A percentile compares a stretch with the other conserved stretches of the same genome.
phyloP scores from a whole-genome alignment of 2,797 vertebrate species.

The Muscicapa comitata region DNA sequence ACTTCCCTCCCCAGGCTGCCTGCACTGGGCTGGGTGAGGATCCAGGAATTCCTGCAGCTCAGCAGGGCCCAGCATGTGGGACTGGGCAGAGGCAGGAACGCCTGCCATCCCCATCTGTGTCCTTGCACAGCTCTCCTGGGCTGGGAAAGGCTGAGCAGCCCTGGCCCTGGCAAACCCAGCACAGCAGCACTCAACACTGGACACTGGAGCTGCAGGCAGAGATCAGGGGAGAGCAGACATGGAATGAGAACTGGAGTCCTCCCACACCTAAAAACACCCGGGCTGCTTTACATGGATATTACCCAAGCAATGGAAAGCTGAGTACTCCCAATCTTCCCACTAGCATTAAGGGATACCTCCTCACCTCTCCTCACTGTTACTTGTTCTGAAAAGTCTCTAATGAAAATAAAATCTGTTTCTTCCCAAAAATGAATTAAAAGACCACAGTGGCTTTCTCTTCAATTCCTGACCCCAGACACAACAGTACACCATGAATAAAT shows the following conservation, averaged over 20 bases:
- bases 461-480: not conserved
- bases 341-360: not conserved
- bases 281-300: not conserved
- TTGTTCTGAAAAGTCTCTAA: not conserved
- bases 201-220: rapidly evolving
- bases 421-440: rapidly evolving
- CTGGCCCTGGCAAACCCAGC: rapidly evolving
- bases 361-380: not conserved
- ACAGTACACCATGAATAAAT: not conserved
- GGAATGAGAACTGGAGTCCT: rapidly evolving
- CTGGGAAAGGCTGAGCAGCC: rapidly evolving
- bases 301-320: not conserved
- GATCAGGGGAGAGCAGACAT: rapidly evolving
- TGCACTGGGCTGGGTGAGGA: not conserved
- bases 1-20: not conserved
- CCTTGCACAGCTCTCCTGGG: not conserved
- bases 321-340: not conserved
- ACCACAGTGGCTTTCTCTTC: not conserved
- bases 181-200: too few species aligned
- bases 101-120: not conserved
- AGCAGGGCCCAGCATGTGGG: not conserved
- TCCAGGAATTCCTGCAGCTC: not conserved
- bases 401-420: not conserved
- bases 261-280: rapidly evolving
- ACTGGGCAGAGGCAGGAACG: not conserved